These are phyloP conservation scores for Meloidogyne hapla DNA, from an alignment of 1,140 invertebrate species.

Conservation along the genomic window DNA sequence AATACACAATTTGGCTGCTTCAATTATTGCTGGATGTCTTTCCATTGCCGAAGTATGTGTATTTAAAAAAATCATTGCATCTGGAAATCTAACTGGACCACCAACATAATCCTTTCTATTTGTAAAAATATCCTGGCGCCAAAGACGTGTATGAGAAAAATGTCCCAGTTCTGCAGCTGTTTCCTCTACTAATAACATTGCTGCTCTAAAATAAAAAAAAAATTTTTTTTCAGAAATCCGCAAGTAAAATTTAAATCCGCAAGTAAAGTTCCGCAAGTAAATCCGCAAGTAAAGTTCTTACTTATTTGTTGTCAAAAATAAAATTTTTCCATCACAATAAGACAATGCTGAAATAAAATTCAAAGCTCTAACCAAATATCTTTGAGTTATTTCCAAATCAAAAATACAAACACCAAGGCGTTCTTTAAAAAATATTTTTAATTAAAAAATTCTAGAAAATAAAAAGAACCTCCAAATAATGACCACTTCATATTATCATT, in stretches of 20 bases:
- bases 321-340: conserved; percentile 77
- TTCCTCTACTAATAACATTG: conserved; percentile 74
- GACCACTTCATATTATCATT: conserved; percentile 84
- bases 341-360: conserved; percentile 91
- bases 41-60: conserved; percentile 73
- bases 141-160: conserved; percentile 80
- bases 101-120: conserved; percentile 79
- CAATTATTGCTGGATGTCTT: conserved; percentile 76
- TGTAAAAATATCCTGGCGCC: conserved; percentile 81
- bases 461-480: conserved; percentile 74
- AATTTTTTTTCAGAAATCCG: not conserved
- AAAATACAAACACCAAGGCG: conserved; percentile 87
- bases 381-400: conserved; percentile 85
- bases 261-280: too few species aligned
- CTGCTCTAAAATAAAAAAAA: conserved; percentile 41
- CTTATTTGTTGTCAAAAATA: conserved; percentile 68
- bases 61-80: conserved; percentile 85
- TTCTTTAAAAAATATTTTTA: conserved; percentile 60
- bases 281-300: too few species aligned
- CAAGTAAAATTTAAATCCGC: not conserved
- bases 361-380: conserved; percentile 79
- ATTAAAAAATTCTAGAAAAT: not conserved
- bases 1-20: conserved; percentile 89
- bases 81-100: conserved; percentile 79
- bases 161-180: conserved; percentile 84